Evolutionary conservation across 2,113 vertebrate genomes (phyloP).

Genomic region (Anhinga rufa): DNA sequence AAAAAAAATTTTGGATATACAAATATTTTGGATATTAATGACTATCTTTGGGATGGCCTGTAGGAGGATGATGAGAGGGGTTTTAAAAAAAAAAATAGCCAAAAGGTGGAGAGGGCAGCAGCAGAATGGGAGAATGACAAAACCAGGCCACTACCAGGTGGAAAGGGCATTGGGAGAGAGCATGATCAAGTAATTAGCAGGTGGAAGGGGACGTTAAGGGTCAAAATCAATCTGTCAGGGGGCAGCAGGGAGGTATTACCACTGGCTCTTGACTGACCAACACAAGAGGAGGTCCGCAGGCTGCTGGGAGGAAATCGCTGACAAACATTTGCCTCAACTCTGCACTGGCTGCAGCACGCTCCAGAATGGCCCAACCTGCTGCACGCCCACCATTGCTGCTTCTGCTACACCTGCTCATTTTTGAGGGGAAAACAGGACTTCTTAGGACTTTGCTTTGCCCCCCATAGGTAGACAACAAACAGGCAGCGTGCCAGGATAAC

Average conservation of each 20-base stretch:
- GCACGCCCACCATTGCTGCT: neutral
- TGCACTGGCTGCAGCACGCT: neutral
- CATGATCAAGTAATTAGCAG: neutral
- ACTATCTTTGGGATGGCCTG: neutral
- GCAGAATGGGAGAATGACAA: slow-evolving; percentile 1
- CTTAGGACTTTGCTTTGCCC: neutral
- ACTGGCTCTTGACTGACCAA: neutral
- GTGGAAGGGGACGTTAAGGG: slow-evolving; percentile 6
- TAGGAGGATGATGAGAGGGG: neutral
- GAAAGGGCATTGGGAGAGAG: neutral
- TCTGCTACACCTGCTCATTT: neutral
- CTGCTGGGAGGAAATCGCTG: neutral
- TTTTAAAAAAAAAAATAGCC: neutral
- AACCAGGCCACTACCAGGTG: neutral
- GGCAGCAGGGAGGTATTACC: neutral
- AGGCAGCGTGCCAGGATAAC: neutral
- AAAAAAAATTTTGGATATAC: neutral
- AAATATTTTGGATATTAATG: neutral
- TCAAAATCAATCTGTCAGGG: neutral
- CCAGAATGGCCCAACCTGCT: neutral
- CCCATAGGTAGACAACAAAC: neutral
- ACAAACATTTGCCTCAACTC: neutral
- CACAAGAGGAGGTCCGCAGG: neutral
- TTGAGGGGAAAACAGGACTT: neutral
- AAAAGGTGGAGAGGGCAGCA: neutral